Conservation (phyloP, 1,140 invertebrate species). For the Drosophila arizonae region DNA sequence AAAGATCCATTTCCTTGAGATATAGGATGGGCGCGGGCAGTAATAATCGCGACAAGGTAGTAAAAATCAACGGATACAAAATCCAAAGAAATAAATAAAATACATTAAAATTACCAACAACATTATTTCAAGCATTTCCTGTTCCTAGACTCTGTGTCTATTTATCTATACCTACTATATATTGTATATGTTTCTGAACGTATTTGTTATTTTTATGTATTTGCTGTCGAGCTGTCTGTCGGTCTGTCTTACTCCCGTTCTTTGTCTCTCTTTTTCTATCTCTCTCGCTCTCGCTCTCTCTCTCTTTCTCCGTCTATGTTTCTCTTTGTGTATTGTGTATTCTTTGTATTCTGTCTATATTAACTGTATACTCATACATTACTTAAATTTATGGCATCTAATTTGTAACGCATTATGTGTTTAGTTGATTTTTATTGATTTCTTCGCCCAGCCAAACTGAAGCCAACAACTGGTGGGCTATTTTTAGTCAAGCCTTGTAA, state of each 20-base stretch:
- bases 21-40: constrained; percentile 79
- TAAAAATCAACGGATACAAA: constrained; percentile 59
- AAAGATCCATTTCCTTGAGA: constrained; percentile 82
- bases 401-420: constrained; percentile 48
- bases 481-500: constrained; percentile 14
- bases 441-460: not conserved
- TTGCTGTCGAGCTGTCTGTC: constrained; percentile 45
- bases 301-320: constrained; percentile 16
- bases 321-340: constrained; percentile 35
- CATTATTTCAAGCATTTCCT: constrained; percentile 24
- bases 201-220: constrained; percentile 35
- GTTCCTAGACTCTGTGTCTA: constrained; percentile 38
- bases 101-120: constrained; percentile 1
- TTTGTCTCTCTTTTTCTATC: constrained; percentile 26
- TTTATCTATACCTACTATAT: constrained; percentile 39
- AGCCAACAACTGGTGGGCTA: constrained; percentile 7
- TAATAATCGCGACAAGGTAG: constrained; percentile 82
- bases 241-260: constrained; percentile 13
- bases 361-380: constrained; percentile 26
- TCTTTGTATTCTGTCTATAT: constrained; percentile 21
- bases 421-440: constrained; percentile 42
- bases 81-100: constrained; percentile 4
- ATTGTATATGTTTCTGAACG: constrained; percentile 28
- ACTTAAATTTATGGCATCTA: constrained; percentile 37
- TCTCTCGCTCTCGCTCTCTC: constrained; percentile 10